A percentile compares a stretch with the other conserved stretches of the same genome.
Evolutionary conservation across 2,113 vertebrate species (phyloP).

Genomic region (Urocynchramus pylzowi): DNA sequence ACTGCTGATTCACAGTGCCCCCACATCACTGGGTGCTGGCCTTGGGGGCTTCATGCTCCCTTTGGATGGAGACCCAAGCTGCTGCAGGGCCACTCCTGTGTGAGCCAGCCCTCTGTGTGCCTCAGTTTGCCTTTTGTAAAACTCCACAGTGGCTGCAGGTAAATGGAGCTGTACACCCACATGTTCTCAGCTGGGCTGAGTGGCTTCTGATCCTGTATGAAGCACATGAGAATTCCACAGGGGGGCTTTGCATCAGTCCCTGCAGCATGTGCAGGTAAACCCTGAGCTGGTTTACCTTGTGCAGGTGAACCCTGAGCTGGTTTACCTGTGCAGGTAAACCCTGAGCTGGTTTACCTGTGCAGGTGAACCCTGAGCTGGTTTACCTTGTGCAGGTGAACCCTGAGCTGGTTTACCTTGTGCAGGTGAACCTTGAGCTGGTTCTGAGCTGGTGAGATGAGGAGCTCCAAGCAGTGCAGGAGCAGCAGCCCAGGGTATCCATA

Average conservation of each 20-base stretch:
- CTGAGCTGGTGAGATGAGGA: background rate
- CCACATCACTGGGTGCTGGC: background rate
- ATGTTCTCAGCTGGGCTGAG: background rate
- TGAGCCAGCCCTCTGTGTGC: background rate
- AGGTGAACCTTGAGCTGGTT: background rate
- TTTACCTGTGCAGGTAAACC: no score
- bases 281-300: background rate
- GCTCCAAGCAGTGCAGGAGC: background rate
- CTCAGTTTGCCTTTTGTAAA: background rate
- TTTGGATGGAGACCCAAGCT: background rate
- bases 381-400: no score
- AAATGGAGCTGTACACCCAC: background rate
- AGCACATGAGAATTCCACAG: background rate
- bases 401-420: no score
- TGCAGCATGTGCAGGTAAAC: background rate
- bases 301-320: no score
- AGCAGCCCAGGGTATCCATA: background rate
- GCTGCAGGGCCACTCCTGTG: background rate
- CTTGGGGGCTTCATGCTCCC: fast-evolving
- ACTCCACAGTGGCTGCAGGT: background rate
- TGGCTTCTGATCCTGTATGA: fast-evolving
- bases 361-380: no score
- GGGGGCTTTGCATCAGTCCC: fast-evolving
- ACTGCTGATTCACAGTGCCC: background rate
- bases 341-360: no score